Evolutionary conservation across 2,888 invertebrate genomes (phyloP).

Genomic region (Tortrix viridana): DNA sequence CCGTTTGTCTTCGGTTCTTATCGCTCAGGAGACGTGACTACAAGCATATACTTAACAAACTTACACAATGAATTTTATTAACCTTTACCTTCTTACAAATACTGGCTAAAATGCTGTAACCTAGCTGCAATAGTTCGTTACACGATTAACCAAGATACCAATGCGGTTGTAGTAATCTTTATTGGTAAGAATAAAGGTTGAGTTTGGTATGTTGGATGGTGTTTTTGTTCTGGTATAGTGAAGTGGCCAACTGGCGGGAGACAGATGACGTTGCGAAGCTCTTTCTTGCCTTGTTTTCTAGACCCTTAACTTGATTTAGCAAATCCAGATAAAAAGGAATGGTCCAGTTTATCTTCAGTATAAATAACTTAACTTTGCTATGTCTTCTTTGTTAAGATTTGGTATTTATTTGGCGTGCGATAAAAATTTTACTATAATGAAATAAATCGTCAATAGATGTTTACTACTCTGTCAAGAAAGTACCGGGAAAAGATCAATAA

Average conservation of each 20-base stretch:
- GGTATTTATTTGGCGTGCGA: no score
- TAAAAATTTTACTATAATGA: no score
- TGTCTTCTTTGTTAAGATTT: no score
- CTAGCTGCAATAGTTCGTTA: background rate
- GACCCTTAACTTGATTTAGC: slow-evolving; percentile 70
- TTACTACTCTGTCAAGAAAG: no score
- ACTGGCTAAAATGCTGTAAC: background rate
- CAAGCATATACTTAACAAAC: slow-evolving; percentile 49
- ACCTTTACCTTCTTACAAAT: slow-evolving; percentile 35
- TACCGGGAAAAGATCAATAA: no score
- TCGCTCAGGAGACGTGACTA: slow-evolving; percentile 63
- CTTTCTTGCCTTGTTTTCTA: slow-evolving; percentile 71
- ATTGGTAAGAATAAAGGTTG: slow-evolving; percentile 41
- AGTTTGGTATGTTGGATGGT: slow-evolving; percentile 42
- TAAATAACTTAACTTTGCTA: no score
- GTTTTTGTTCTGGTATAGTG: slow-evolving; percentile 47
- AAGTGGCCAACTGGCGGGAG: slow-evolving; percentile 62
- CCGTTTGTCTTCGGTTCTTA: slow-evolving; percentile 69
- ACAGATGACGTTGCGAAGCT: slow-evolving; percentile 70
- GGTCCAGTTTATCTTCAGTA: slow-evolving; percentile 10
- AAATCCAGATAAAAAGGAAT: slow-evolving; percentile 20
- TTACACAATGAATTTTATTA: slow-evolving; percentile 17
- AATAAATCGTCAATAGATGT: no score
- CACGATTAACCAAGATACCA: slow-evolving; percentile 19
- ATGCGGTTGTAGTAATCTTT: slow-evolving; percentile 41